Percentiles rank a stretch among this genome's conserved stretches.
These are phyloP conservation scores for Theristicus caerulescens DNA, from an alignment of 2,113 vertebrate genomes.

Conservation along the genomic window DNA sequence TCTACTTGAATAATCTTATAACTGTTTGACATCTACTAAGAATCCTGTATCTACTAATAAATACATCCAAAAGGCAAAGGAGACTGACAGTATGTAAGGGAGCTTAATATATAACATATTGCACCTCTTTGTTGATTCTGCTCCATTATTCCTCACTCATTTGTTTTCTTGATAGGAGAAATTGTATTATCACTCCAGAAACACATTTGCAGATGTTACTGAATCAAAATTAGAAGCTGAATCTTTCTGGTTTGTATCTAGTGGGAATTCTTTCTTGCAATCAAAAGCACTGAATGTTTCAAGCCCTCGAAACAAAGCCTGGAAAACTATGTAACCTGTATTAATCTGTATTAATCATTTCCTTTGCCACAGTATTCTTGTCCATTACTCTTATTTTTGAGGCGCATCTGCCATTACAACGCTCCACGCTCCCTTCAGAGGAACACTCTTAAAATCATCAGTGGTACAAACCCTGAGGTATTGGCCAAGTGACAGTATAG, in stretches of 20 bases:
- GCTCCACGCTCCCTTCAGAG: not conserved
- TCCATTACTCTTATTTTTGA: not conserved
- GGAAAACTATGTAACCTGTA: not conserved
- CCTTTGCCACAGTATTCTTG: not conserved
- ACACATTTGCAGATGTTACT: not conserved
- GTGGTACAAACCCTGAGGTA: not conserved
- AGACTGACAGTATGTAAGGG: not conserved
- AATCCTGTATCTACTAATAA: not conserved
- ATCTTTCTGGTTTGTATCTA: not conserved
- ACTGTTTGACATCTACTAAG: not conserved
- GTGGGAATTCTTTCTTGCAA: not conserved
- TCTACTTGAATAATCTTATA: not conserved
- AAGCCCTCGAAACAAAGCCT: not conserved
- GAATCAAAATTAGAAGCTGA: constrained; percentile 5
- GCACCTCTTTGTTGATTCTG: not conserved
- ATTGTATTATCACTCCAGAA: not conserved
- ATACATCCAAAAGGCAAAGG: not conserved
- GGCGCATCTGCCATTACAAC: not conserved
- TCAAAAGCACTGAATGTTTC: not conserved
- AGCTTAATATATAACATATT: not conserved
- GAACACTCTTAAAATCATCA: not conserved
- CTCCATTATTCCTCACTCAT: not conserved
- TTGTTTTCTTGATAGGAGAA: not conserved
- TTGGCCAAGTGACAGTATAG: not conserved
- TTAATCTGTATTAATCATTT: not conserved